These are phyloP conservation scores for Idaea straminata DNA, from an alignment of 2,888 invertebrate genomes.

Conservation along the genomic window DNA sequence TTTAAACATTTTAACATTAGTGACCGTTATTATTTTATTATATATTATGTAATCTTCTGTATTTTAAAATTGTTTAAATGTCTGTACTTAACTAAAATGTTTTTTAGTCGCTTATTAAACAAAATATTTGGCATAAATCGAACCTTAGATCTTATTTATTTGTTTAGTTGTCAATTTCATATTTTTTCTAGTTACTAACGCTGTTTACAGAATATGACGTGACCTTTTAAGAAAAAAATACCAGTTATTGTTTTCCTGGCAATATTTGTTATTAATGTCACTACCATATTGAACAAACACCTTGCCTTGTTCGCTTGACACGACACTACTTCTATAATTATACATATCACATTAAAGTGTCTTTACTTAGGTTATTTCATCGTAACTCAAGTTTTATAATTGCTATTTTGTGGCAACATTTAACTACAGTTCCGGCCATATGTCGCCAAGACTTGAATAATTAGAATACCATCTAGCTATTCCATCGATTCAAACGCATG, in stretches of 20 bases:
- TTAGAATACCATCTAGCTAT: background rate
- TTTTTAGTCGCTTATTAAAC: too few relatives aligned
- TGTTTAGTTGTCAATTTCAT: background rate
- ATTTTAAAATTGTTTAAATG: background rate
- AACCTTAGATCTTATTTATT: background rate
- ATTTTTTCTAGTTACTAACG: conserved; percentile 1
- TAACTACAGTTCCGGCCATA: background rate
- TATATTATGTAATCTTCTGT: background rate
- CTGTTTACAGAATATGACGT: conserved; percentile 7
- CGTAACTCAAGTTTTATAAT: background rate
- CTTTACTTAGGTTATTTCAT: background rate
- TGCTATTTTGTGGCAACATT: background rate
- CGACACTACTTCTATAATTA: conserved; percentile 1
- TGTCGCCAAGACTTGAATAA: background rate
- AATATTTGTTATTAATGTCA: conserved; percentile 1
- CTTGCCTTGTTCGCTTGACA: conserved; percentile 4
- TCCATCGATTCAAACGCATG: background rate
- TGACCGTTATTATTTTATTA: background rate
- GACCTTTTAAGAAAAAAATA: conserved; percentile 14
- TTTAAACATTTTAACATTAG: conserved; percentile 8
- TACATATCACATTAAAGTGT: background rate
- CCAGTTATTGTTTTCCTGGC: background rate
- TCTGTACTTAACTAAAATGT: background rate
- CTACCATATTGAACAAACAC: conserved; percentile 5
- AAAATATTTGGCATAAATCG: too few relatives aligned